Evolutionary conservation across 2,888 invertebrate species (phyloP), one percentile per base, ranked within the genome.

Genomic region (Microdon myrmicae): DNA sequence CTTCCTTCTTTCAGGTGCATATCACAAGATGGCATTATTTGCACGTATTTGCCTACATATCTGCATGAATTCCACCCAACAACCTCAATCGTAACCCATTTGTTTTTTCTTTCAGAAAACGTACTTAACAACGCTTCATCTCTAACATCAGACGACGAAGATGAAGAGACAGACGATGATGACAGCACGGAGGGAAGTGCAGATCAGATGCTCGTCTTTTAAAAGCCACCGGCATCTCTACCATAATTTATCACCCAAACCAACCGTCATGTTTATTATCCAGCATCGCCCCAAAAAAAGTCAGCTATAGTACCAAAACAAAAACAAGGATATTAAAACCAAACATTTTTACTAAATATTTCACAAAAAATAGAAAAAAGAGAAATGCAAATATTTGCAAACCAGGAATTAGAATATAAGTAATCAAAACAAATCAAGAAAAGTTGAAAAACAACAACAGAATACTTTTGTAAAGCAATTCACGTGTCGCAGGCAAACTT

Each of bases 161-260:
- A 92, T 74, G 89, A 85, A 69, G 85, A 86, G 68, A 87, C 86
- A 56, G 83, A 85, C 69, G 87, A 87, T 68, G 83, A 85, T 45
- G 86, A 88, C 71, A 87, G 87, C 72, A 81, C 87, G 74, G 91
- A 90, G 77, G 88, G 90, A 59, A 89, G 89, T 70, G 87, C 90
- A 75, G 87, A 90, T 81, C 87, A 87, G 81, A 87, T 89, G 67
- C 80, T 88, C 73, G 88, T 89, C 78, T 89, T 90, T 77, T 90
- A 87, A 83, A 64, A 66, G 35, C 35, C 35, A 14, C 22, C 25
- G 38, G 45, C 41, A 43, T 13, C 32, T 14, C 29, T 29, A 56
- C 38, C 37, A 53, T 51, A 28, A 37, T 45, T 45, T 35, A 48
- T 48, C 32, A 28, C 39, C 20, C 12, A 41, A 12, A 23, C 35